Conservation (phyloP, 1,140 invertebrate species). For the Brachionus plicatilis region DNA sequence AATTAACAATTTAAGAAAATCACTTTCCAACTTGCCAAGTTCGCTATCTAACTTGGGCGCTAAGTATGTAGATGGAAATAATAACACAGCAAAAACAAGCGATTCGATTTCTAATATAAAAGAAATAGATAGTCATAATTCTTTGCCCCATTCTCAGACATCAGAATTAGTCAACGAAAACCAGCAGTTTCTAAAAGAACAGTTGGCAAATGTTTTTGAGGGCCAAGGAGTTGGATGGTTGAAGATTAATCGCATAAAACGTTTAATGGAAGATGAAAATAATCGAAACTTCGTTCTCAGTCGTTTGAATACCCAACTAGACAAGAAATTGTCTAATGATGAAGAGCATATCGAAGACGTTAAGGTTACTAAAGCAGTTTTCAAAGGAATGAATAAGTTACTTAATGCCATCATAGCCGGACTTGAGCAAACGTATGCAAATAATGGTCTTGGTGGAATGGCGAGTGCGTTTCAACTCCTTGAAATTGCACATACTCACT, state of each 20-base stretch:
- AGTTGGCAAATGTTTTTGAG: conserved; percentile 80
- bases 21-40: neutral
- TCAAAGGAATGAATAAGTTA: conserved; percentile 93
- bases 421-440: conserved; percentile 81
- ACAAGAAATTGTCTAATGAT: conserved; percentile 79
- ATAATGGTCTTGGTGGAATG: conserved; percentile 91
- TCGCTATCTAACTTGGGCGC: neutral
- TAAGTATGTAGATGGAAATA: conserved; percentile 2
- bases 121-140: neutral
- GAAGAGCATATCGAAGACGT: conserved; percentile 96
- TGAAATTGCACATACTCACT: conserved; percentile 97
- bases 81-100: neutral
- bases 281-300: conserved; percentile 91
- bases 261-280: conserved; percentile 97
- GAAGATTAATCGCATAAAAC: conserved; percentile 84
- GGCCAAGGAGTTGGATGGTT: conserved; percentile 96
- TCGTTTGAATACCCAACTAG: conserved; percentile 86
- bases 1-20: neutral
- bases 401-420: conserved; percentile 80
- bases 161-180: conserved; percentile 57
- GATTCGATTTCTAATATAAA: neutral
- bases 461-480: conserved; percentile 91
- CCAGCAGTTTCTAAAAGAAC: conserved; percentile 64
- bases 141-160: neutral
- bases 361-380: conserved; percentile 65